Conservation (phyloP, 2,113 vertebrate genomes). For the Nettapus auritus region DNA sequence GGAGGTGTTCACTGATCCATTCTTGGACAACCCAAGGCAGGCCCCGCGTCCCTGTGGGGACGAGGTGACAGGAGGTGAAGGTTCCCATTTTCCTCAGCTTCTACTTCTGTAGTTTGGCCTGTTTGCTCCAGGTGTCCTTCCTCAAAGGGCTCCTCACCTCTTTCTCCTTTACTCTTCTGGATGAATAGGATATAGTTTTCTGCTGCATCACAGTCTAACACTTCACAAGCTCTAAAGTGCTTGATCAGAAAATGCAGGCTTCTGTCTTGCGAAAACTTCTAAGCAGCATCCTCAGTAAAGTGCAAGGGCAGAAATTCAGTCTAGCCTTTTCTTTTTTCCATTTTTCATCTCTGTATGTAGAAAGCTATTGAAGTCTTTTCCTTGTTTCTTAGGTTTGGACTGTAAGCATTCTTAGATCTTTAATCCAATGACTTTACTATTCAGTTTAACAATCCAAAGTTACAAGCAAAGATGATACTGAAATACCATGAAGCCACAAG, state of each 20-base stretch:
- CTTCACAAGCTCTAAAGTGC: background rate
- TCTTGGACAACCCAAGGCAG: fast-evolving
- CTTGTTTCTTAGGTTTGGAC: background rate
- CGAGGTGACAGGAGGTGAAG: background rate
- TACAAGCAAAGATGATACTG: background rate
- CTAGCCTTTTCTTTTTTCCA: background rate
- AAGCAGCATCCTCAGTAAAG: background rate
- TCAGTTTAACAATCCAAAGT: background rate
- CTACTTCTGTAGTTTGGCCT: background rate
- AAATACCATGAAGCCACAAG: no score
- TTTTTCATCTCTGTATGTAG: background rate
- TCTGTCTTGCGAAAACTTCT: background rate
- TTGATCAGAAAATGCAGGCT: background rate
- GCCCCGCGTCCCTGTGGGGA: fast-evolving
- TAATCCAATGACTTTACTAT: background rate
- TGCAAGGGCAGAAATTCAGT: background rate
- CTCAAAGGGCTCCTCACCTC: background rate
- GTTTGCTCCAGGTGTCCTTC: background rate
- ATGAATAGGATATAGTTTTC: background rate
- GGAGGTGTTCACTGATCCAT: background rate
- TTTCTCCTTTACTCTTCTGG: background rate
- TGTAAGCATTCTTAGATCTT: background rate
- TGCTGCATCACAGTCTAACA: background rate
- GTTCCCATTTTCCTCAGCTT: background rate
- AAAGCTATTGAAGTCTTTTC: background rate